Base-by-base conservation (phyloP, 2,113 vertebrate species). In the Hippocampus abdominalis region DNA sequence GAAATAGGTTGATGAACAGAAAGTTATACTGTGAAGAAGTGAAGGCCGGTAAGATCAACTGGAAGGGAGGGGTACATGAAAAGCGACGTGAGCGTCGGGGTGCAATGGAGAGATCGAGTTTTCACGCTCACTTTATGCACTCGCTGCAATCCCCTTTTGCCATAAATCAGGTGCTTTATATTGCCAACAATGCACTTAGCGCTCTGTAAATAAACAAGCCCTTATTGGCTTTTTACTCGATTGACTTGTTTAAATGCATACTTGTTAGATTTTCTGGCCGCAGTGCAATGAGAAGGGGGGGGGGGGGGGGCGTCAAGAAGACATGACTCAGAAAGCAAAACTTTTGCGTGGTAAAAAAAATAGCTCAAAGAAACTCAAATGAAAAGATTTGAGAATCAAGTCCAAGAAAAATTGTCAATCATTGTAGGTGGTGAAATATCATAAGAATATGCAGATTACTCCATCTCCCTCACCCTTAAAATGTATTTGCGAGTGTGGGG, bases 181-280 rank as follows among this genome's bases (percentile, higher is more conserved):
- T 82, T 86, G 88, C 88, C 88, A 89, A 83, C 84, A 89, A 86
- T 88, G 85, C 88, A 89, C 88, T 89, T 89, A 88, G 77, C 72
- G 79, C 81, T 65, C 60, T 80, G 81, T 87, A 88, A 84, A 89
- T 89, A 89, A 88, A 87, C 85, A 86, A 82, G 74, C 71, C 73
- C 78, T 88, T 86, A 82, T 87, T 87, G 68, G 83, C 83, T 87
- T 84, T 77, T 84, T 80, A 81, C 75, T 64, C 78, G 84, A 84
- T 87, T 21, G 64, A 83, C 60, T 44, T 78, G 83, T 83, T 76
- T 69, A 82, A 80, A 86, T 73, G 72, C 71, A 71, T 68, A 71
- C 40, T 69, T 67, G 70, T 71, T 68, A 59, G 68, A 60, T 62
- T 66, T 44, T 79, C 65, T 40, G 32, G 65, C 32, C 48, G 1